Evolutionary conservation across 2,113 vertebrate species (phyloP), one percentile per base, ranked within the genome.

Genomic region (Xenotilapia leptura): DNA sequence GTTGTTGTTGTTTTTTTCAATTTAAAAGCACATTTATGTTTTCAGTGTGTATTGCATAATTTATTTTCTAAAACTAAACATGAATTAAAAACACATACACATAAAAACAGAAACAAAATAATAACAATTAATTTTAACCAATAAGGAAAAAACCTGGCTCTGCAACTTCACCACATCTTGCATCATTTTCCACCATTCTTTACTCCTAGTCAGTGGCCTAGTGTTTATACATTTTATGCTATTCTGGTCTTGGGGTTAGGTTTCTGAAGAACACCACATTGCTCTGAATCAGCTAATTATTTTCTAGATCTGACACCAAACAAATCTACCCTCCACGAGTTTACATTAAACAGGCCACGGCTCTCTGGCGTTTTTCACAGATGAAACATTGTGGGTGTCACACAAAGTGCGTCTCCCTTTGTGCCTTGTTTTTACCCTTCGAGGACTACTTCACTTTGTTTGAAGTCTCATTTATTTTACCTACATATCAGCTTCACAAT

Each of bases 391-490:
- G 89, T 85, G 11, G 58, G 80, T 94, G 94, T 95, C 94, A 94
- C 91, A 87, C 84, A 81, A 84, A 89, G 85, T 90, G 83, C 80
- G 53, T 86, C 91, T 90, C 88, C 88, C 84, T 91, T 89, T 89
- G 92, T 87, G 90, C 84, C 83, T 93, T 75, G 84, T 93, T 94
- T 95, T 87, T 82, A 92, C 94, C 91, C 85, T 88, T 92, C n/a
- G 56, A 94, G 92, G 84, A 92, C 92, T 89, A 88, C 90, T 94
- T 92, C 68, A 94, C 90, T 92, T 87, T 92, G 93, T 96, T 95
- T 95, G 95, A 96, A 95, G 93, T 94, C 91, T 93, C 92, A 95
- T 96, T 97, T 96, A 95, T 96, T 96, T 96, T 91, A 95, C 92
- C 93, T 91, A 84, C 82, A 81, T 94, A 95, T 95, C 92, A 92